A percentile compares a stretch with the other conserved stretches of the same genome.
These are phyloP conservation scores for Calliopsis andreniformis DNA, from an alignment of 1,140 invertebrate genomes.

Conservation along the genomic window DNA sequence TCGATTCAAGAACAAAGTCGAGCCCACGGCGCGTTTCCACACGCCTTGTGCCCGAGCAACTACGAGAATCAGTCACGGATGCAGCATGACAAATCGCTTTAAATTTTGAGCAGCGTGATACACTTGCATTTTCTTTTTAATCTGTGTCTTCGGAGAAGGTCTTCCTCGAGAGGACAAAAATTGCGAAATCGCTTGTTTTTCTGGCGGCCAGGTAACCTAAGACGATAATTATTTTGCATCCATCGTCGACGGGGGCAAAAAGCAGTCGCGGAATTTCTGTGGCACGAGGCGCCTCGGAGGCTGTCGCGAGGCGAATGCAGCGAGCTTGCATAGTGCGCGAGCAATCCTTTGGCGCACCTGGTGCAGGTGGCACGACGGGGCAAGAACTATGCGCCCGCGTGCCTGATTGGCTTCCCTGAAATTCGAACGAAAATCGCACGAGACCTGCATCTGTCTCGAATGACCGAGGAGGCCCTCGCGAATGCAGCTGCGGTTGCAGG, in stretches of 20 bases:
- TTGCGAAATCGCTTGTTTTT: background rate
- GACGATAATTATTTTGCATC: background rate
- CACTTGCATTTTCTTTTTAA: background rate
- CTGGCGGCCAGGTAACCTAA: background rate
- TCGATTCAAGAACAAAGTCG: constrained; percentile 51
- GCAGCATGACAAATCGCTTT: constrained; percentile 18
- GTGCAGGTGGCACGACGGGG: constrained; percentile 34
- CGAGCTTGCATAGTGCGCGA: constrained; percentile 14
- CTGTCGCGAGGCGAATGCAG: background rate
- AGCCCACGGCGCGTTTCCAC: constrained; percentile 8
- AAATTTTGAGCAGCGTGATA: constrained; percentile 1
- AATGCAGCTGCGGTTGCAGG: background rate
- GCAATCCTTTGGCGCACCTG: constrained; percentile 40
- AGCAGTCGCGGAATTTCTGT: constrained; percentile 18
- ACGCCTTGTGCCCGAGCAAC: background rate
- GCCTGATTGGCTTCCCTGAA: constrained; percentile 40
- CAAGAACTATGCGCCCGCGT: constrained; percentile 19
- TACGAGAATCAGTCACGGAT: constrained; percentile 14
- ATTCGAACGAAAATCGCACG: constrained; percentile 43
- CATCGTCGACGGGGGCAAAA: background rate
- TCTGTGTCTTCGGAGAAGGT: too few relatives aligned
- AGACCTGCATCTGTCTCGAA: constrained; percentile 25
- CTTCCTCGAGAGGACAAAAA: too few relatives aligned
- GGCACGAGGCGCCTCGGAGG: constrained; percentile 23
- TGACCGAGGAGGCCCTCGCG: background rate